phyloP scores from a whole-genome alignment of 2,888 invertebrate species.

The Abrostola tripartita region DNA sequence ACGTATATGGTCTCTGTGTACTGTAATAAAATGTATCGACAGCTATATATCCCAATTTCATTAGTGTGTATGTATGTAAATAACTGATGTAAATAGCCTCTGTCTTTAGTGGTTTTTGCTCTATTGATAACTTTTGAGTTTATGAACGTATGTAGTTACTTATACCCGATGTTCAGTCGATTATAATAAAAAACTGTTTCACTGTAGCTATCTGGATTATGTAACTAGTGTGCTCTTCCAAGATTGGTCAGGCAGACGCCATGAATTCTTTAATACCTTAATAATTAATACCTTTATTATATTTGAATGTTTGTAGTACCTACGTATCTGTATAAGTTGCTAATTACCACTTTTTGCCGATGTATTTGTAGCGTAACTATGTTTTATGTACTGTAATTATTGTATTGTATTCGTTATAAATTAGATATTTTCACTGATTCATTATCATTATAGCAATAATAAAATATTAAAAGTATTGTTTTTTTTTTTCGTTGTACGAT shows the following conservation, averaged over 20 bases:
- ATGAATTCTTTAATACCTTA: slow-evolving; percentile 4
- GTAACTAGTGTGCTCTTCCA: slow-evolving; percentile 5
- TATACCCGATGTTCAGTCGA: slow-evolving; percentile 24
- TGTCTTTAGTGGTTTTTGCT: slow-evolving; percentile 33
- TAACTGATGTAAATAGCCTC: slow-evolving; percentile 56
- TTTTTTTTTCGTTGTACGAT: slow-evolving; percentile 4
- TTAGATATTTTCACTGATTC: slow-evolving; percentile 35
- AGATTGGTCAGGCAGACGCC: slow-evolving; percentile 7
- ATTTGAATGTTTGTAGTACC: slow-evolving; percentile 22
- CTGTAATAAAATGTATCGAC: slow-evolving; percentile 18
- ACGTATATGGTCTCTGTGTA: slow-evolving; percentile 8
- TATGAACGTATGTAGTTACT: slow-evolving; percentile 14
- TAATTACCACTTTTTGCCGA: slow-evolving; percentile 21
- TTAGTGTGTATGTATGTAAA: slow-evolving; percentile 59
- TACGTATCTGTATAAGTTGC: slow-evolving; percentile 19
- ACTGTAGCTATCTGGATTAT: background rate
- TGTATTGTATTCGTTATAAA: slow-evolving; percentile 44
- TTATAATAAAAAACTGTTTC: slow-evolving; percentile 10
- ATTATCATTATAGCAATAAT: slow-evolving; percentile 43
- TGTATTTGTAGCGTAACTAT: slow-evolving; percentile 25
- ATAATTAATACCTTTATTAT: slow-evolving; percentile 8
- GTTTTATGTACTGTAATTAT: slow-evolving; percentile 45
- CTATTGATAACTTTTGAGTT: slow-evolving; percentile 9
- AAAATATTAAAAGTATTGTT: slow-evolving; percentile 48
- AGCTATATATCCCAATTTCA: slow-evolving; percentile 41